Evolutionary conservation across 2,888 invertebrate species (phyloP).

Genomic region (Cephus spinipes): DNA sequence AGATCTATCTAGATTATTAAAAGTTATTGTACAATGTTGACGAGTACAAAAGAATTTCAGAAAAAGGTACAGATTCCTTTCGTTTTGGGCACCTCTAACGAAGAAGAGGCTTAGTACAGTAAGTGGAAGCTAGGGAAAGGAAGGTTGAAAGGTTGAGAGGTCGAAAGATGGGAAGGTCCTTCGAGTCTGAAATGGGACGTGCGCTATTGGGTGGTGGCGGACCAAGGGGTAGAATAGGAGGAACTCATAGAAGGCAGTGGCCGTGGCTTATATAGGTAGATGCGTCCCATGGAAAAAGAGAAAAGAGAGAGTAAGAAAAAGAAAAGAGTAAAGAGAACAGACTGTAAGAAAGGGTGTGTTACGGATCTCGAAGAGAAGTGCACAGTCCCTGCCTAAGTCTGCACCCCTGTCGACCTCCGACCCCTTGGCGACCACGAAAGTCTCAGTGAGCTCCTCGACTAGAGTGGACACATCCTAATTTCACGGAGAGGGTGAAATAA

Average conservation of each 20-base stretch:
- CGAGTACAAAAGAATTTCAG: background rate
- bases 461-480: conserved; percentile 28
- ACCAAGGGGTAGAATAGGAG: background rate
- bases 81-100: conserved; percentile 5
- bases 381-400: conserved; percentile 18
- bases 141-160: conserved; percentile 12
- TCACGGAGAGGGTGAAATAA: conserved; percentile 22
- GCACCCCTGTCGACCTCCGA: conserved; percentile 4
- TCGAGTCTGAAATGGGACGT: conserved; percentile 29
- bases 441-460: background rate
- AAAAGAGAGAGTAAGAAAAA: background rate
- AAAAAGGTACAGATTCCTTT: background rate
- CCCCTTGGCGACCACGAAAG: background rate
- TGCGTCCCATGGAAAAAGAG: background rate
- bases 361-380: conserved; percentile 37
- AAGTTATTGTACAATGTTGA: no score
- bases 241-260: background rate
- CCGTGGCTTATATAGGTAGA: background rate
- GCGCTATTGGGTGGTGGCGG: conserved; percentile 29
- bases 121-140: conserved; percentile 10
- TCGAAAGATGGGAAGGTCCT: conserved; percentile 24
- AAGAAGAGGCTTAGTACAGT: conserved; percentile 21
- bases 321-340: background rate
- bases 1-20: no score
- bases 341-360: background rate